A percentile compares a stretch with the other conserved stretches of the same genome.
Evolutionary conservation across 2,113 vertebrate genomes (phyloP).

Genomic region (Tauraco erythrolophus): DNA sequence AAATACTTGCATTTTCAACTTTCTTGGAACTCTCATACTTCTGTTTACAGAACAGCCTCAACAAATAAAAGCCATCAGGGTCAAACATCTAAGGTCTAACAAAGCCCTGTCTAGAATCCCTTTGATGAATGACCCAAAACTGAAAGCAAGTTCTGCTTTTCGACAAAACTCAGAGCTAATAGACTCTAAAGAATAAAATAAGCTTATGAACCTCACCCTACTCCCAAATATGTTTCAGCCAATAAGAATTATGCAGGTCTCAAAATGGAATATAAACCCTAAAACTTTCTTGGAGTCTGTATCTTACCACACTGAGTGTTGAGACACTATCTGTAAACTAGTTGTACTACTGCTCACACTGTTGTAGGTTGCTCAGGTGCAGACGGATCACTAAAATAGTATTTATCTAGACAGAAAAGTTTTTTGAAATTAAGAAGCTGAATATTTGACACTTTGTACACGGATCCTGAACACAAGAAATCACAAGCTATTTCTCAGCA

Average conservation of each 20-base stretch:
- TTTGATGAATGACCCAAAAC: background rate
- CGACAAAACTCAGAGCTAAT: background rate
- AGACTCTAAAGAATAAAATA: background rate
- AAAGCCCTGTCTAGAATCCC: background rate
- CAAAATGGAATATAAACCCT: background rate
- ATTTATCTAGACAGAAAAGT: background rate
- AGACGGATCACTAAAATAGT: background rate
- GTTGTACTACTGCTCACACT: background rate
- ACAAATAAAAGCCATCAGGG: background rate
- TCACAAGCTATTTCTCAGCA: background rate
- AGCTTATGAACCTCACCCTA: background rate
- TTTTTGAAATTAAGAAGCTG: background rate
- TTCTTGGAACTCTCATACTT: background rate
- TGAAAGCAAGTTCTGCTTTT: background rate
- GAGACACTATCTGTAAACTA: background rate
- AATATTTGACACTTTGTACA: background rate
- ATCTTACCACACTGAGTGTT: background rate
- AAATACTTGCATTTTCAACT: background rate
- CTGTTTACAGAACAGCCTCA: background rate
- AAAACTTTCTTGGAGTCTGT: background rate
- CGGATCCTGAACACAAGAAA: background rate
- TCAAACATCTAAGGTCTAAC: background rate
- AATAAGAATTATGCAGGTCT: background rate
- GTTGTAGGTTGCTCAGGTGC: background rate
- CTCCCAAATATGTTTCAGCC: background rate